These are phyloP conservation scores for Diachasmimorpha longicaudata DNA, from an alignment of 1,140 invertebrate genomes.

Conservation along the genomic window DNA sequence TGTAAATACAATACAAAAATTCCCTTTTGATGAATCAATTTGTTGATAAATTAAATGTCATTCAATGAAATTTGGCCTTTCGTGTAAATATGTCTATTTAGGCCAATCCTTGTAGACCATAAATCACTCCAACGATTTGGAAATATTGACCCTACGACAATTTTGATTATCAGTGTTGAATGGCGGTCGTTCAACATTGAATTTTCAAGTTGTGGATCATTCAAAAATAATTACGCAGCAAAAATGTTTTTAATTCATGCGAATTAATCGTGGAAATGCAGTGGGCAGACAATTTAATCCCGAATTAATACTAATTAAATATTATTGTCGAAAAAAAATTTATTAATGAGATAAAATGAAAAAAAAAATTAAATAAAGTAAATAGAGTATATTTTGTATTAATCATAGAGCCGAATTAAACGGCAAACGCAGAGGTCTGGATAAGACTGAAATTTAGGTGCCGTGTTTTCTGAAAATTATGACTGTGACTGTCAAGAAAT, in stretches of 20 bases:
- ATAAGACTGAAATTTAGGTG: constrained; percentile 35
- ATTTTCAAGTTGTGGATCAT: constrained; percentile 25
- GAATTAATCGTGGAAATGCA: background rate
- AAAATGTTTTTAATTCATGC: background rate
- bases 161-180: constrained; percentile 46
- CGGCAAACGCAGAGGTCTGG: constrained; percentile 42
- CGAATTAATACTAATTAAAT: constrained; percentile 32
- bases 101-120: constrained; percentile 35
- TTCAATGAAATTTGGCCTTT: constrained; percentile 45
- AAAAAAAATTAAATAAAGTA: background rate
- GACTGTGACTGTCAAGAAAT: constrained; percentile 40
- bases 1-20: background rate
- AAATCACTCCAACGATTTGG: background rate
- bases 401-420: constrained; percentile 44
- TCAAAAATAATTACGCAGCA: background rate
- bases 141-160: constrained; percentile 7
- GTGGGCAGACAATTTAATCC: background rate
- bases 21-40: background rate
- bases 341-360: constrained; percentile 36
- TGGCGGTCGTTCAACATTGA: constrained; percentile 54
- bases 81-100: constrained; percentile 57
- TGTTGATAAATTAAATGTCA: background rate
- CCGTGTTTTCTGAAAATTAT: constrained; percentile 18
- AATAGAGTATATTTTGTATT: constrained; percentile 51
- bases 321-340: constrained; percentile 36